These are phyloP conservation scores for Limnodromus scolopaceus DNA, from an alignment of 2,797 vertebrate genomes.

Conservation along the genomic window DNA sequence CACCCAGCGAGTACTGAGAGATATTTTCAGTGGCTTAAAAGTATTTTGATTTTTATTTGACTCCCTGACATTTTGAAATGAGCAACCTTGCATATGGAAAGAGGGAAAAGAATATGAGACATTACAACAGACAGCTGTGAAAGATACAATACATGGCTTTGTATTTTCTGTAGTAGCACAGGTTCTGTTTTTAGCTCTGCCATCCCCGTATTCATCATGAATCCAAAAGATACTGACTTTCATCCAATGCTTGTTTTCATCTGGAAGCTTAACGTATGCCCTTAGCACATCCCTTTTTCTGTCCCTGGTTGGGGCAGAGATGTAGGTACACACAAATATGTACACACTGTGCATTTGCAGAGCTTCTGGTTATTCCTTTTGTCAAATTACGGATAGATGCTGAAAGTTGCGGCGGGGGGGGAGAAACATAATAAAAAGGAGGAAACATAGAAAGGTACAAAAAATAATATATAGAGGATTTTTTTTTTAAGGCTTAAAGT, in stretches of 20 bases:
- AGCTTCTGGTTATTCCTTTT: neutral
- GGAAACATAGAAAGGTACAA: neutral
- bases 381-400: neutral
- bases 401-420: neutral
- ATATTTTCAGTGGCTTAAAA: neutral
- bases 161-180: neutral
- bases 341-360: neutral
- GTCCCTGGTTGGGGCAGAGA: neutral
- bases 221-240: neutral
- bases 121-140: neutral
- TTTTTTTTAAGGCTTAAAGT: neutral
- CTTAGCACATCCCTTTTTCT: neutral
- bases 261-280: neutral
- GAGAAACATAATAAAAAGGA: neutral
- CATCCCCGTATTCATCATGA: fast-evolving
- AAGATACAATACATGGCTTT: fast-evolving
- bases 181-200: neutral
- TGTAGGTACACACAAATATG: neutral
- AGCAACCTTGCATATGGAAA: neutral
- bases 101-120: neutral
- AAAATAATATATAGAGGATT: neutral
- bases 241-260: neutral
- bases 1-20: neutral
- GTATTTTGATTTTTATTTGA: neutral
- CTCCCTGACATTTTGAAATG: neutral